Evolutionary conservation across 2,888 invertebrate species (phyloP).

Genomic region (Oxyscelio sp.): DNA sequence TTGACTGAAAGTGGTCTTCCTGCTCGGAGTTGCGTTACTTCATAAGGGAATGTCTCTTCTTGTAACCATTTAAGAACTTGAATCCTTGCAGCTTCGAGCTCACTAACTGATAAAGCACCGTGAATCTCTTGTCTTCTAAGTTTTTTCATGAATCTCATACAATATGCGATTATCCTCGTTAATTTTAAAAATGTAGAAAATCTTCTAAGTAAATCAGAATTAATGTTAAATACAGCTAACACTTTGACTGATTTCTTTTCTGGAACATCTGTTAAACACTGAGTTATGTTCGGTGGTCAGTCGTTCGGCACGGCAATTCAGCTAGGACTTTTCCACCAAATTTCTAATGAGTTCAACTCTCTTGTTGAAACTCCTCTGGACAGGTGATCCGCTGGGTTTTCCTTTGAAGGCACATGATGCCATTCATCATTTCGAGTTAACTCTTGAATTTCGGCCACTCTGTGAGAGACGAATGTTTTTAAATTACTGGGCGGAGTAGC

Average conservation of each 20-base stretch:
- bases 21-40: constrained; percentile 9
- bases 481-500: constrained; percentile 30
- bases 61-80: constrained; percentile 23
- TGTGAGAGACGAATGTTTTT: constrained; percentile 12
- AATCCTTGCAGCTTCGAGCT: constrained; percentile 13
- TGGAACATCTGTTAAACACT: not conserved
- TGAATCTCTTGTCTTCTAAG: not conserved
- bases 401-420: too few relatives aligned
- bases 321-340: constrained; percentile 25
- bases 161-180: constrained; percentile 22
- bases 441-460: constrained; percentile 28
- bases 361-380: constrained; percentile 10
- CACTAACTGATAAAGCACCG: constrained; percentile 3
- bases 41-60: constrained; percentile 19
- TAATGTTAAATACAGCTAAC: not conserved
- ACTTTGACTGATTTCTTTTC: constrained; percentile 10
- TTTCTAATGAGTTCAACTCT: not conserved
- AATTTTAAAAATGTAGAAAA: constrained; percentile 16
- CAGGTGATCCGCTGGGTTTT: constrained; percentile 8
- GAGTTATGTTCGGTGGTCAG: not conserved
- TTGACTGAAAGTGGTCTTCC: constrained; percentile 1
- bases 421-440: not conserved
- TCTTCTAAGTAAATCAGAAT: not conserved
- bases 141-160: constrained; percentile 14
- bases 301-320: constrained; percentile 1